These are phyloP conservation scores for Lochmaea crataegi DNA, from an alignment of 2,888 invertebrate genomes.

Conservation along the genomic window DNA sequence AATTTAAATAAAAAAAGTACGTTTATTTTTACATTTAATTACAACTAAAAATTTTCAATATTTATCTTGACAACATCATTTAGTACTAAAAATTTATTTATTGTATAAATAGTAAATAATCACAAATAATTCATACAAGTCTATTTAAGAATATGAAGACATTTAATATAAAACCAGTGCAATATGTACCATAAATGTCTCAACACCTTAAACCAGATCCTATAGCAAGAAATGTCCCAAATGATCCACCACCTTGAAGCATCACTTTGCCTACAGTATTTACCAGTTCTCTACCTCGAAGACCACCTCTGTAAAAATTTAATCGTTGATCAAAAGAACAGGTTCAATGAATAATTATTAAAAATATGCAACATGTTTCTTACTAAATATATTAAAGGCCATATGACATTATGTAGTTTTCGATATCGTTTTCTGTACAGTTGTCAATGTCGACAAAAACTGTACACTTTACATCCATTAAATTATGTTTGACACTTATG, in stretches of 20 bases:
- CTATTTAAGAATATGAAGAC: slow-evolving; percentile 19
- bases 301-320: slow-evolving; percentile 78
- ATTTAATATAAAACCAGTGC: slow-evolving; percentile 25
- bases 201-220: slow-evolving; percentile 86
- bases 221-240: slow-evolving; percentile 97
- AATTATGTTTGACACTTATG: no score
- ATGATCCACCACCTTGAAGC: slow-evolving; percentile 97
- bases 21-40: neutral
- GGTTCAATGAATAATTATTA: neutral
- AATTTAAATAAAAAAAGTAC: neutral
- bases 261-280: slow-evolving; percentile 96
- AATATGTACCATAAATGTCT: slow-evolving; percentile 24
- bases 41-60: neutral
- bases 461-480: no score
- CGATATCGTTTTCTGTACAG: no score
- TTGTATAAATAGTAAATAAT: slow-evolving; percentile 39
- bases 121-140: slow-evolving; percentile 32
- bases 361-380: no score
- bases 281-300: slow-evolving; percentile 91
- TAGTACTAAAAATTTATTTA: slow-evolving; percentile 43
- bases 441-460: no score
- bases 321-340: slow-evolving; percentile 31
- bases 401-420: no score
- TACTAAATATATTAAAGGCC: no score
- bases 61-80: neutral